Conservation (phyloP, 2,113 vertebrate genomes). For the Seriola aureovittata region DNA sequence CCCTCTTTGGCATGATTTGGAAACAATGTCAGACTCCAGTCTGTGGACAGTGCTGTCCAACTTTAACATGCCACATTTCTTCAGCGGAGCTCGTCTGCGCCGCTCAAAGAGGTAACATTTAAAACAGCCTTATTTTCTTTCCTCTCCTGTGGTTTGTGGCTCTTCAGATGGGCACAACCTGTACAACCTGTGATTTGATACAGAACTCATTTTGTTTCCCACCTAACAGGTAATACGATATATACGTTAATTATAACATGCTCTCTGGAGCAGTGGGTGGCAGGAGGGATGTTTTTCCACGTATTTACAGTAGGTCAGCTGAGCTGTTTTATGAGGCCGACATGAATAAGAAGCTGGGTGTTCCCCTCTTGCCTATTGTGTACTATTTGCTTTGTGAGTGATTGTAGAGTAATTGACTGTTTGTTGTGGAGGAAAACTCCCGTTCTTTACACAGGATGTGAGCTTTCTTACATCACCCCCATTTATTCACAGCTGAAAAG, state of each 20-base stretch:
- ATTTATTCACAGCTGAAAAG: slow-evolving; percentile 11
- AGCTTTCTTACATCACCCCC: slow-evolving; percentile 5
- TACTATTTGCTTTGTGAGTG: slow-evolving; percentile 48
- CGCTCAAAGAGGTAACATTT: slow-evolving; percentile 93
- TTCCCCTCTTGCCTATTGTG: slow-evolving; percentile 58
- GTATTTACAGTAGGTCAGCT: slow-evolving; percentile 24
- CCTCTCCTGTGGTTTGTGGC: neutral
- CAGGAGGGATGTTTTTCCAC: slow-evolving; percentile 2
- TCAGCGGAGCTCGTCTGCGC: slow-evolving; percentile 90
- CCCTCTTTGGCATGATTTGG: slow-evolving; percentile 75
- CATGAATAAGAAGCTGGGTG: slow-evolving; percentile 58
- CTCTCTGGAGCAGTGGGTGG: slow-evolving; percentile 4
- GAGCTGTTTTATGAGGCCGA: slow-evolving; percentile 27
- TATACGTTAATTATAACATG: neutral
- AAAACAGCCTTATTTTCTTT: neutral
- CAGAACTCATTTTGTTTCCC: neutral
- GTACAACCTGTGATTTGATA: neutral
- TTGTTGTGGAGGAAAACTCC: slow-evolving; percentile 58
- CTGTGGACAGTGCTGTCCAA: slow-evolving; percentile 92
- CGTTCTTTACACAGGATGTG: slow-evolving; percentile 54
- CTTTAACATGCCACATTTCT: slow-evolving; percentile 92
- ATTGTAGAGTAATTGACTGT: slow-evolving; percentile 34
- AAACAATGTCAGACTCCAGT: slow-evolving; percentile 90
- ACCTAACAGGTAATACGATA: neutral
- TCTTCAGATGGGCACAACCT: neutral